Base-by-base conservation (phyloP, 2,797 vertebrate genomes). In the Lepilemur septentrionalis region DNA sequence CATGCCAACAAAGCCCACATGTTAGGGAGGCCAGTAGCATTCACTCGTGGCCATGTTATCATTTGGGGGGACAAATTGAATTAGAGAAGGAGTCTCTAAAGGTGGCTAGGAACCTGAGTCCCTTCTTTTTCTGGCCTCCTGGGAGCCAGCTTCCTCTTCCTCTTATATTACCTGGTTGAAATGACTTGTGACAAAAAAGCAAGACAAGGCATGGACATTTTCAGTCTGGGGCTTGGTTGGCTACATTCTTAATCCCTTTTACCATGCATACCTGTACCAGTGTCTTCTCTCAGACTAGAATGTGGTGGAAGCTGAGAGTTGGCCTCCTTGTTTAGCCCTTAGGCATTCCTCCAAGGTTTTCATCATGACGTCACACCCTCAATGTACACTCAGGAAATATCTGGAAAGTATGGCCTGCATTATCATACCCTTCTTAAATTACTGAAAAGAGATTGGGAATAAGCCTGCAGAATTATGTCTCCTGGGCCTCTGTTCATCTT, bases 351-450 rank as follows among this genome's bases (percentile, higher is more conserved):
- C 28, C 78, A 5, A 5, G 46, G 17, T 23, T 38, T 93, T 41
- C 50, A 12, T 75, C 9, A 22, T 59, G 52, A 90, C 84, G 46
- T 92, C 80, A 85, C 20, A 38, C 12, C 75, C 1, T 20, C 57
- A 67, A 17, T 32, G 35, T 22, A 5, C 28, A 46, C 32, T 83
- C 48, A 46, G 84, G 63, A 96, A 93, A 67, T 86, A 87, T 25
- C 43, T 91, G 55, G 76, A 32, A 81, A 94, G 59, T 76, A 63
- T 59, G 55, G 78, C 25, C 57, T 48, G 23, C 43, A 6, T 75
- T 87, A 95, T 65, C 65, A 57, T 88, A 81, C 89, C 67, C 76
- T 87, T 91, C 73, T 48, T 57, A 61, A 69, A 65, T 79, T 93
- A 41, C 67, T 79, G 25, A 82, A 83, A 89, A 88, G 7, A 73